Evolutionary conservation across 2,113 vertebrate species (phyloP).

Genomic region (Gnathonemus longibarbis): DNA sequence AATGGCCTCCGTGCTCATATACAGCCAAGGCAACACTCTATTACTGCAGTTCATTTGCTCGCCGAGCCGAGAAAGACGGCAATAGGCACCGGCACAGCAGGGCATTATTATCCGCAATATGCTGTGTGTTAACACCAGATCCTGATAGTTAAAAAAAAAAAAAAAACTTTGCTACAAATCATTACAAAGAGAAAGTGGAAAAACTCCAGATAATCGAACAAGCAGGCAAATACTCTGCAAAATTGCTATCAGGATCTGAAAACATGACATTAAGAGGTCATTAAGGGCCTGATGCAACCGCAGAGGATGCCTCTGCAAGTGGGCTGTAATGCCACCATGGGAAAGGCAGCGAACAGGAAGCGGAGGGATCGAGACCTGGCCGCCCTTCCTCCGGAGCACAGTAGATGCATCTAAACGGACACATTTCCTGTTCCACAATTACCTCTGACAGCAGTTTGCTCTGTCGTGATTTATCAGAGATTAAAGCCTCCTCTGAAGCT

Average conservation of each 20-base stretch:
- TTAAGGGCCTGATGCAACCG: neutral
- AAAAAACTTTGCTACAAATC: neutral
- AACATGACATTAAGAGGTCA: neutral
- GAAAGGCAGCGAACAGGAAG: neutral
- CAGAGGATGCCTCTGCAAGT: neutral
- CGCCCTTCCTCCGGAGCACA: neutral
- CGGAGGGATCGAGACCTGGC: neutral
- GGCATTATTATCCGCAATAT: neutral
- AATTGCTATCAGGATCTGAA: neutral
- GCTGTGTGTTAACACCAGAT: neutral
- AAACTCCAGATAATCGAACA: neutral
- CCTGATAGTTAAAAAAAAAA: neutral
- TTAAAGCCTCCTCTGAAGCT: conserved; percentile 12
- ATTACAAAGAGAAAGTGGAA: neutral
- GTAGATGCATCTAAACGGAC: neutral
- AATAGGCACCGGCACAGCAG: neutral
- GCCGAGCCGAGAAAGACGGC: neutral
- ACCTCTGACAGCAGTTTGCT: conserved; percentile 14
- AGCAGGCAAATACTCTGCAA: neutral
- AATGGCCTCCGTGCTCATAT: conserved; percentile 23
- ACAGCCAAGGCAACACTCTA: conserved; percentile 2
- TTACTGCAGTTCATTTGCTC: conserved; percentile 15
- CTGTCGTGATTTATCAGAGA: conserved; percentile 14
- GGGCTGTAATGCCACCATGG: too few relatives aligned
- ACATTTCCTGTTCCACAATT: conserved; percentile 13